These are phyloP conservation scores for Callaeas wilsoni DNA, from an alignment of 2,113 vertebrate genomes.

Conservation along the genomic window DNA sequence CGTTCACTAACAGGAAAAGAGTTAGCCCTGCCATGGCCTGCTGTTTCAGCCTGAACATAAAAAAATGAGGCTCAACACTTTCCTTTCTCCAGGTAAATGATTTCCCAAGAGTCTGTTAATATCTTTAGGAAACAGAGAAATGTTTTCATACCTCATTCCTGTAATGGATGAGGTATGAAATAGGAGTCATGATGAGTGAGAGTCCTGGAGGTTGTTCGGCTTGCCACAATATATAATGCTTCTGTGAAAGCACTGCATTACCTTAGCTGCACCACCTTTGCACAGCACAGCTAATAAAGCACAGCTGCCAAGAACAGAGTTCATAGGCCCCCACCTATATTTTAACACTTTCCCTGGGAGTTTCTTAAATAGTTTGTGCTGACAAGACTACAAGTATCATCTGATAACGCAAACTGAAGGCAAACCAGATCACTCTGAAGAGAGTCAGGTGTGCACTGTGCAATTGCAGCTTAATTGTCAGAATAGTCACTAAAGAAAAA, in stretches of 20 bases:
- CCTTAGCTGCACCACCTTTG: not conserved
- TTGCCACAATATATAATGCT: slow-evolving; percentile 22
- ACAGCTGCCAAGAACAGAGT: not conserved
- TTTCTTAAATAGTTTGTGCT: slow-evolving; percentile 8
- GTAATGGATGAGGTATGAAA: slow-evolving; percentile 18
- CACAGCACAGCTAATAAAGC: not conserved
- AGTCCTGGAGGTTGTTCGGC: not conserved
- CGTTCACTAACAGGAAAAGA: not conserved
- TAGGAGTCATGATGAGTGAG: not conserved
- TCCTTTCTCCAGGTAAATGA: not conserved
- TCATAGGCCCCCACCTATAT: slow-evolving; percentile 2
- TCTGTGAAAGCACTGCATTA: slow-evolving; percentile 2
- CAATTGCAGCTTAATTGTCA: not conserved
- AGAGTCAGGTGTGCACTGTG: not conserved
- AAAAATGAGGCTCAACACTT: not conserved
- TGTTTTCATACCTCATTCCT: slow-evolving; percentile 15
- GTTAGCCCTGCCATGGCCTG: not conserved
- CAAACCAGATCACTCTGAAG: not conserved
- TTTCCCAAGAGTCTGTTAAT: slow-evolving; percentile 29
- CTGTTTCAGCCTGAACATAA: not conserved
- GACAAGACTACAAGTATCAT: slow-evolving; percentile 11
- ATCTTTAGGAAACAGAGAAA: slow-evolving; percentile 32
- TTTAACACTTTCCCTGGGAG: slow-evolving; percentile 20
- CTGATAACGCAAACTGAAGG: not conserved
- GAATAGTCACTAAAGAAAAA: not conserved